Evolutionary conservation across 2,888 invertebrate species (phyloP), one percentile per base, ranked within the genome.

Genomic region (Spodoptera picta): DNA sequence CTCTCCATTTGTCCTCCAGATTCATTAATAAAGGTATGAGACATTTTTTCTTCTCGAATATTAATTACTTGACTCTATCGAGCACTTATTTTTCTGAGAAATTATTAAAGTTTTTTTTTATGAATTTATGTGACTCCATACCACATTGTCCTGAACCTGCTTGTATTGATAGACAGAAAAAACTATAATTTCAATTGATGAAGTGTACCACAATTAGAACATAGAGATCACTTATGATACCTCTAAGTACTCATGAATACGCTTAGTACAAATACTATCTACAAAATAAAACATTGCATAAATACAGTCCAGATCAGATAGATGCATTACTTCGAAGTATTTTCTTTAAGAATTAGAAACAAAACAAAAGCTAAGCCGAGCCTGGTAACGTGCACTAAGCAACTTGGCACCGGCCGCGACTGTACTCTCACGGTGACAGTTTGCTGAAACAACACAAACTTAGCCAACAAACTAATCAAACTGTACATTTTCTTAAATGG

Each of bases 401-500:
- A 52, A 71, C 52, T 76, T 72, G 66, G 77, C 66, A 59, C 31
- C 11, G 19, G 14, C 41, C 44, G 19, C 23, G 14, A 54, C 44
- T 23, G 43, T 49, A 47, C 19, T 56, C 45, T 31, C 12, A 36
- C 27, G 44, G 48, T 27, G 46, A 36, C 41, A 47, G 45, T 36
- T 43, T 14, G 55, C 65, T 64, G 55, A 65, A 71, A 65, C 55
- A 76, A 71, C 77, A 64, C 7, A 44, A 64, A 53, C 31, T 23
- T 31, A 52, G 58, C 55, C 58, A 72, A 50, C 44, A 42, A 63
- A 58, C 57, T 58, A 58, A 70, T 70, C 70, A 51, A 70, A 58
- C 51, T 50, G 43, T 44, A 48, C 36, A 23, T 36, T 50, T 36
- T 41, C 54, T 51, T 46, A 57, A 58, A 54, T 57, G 11, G 31